Evolutionary conservation across 1,140 invertebrate species (phyloP), one percentile per base, ranked within the genome.

Genomic region (Dolichoris vasculosae): DNA sequence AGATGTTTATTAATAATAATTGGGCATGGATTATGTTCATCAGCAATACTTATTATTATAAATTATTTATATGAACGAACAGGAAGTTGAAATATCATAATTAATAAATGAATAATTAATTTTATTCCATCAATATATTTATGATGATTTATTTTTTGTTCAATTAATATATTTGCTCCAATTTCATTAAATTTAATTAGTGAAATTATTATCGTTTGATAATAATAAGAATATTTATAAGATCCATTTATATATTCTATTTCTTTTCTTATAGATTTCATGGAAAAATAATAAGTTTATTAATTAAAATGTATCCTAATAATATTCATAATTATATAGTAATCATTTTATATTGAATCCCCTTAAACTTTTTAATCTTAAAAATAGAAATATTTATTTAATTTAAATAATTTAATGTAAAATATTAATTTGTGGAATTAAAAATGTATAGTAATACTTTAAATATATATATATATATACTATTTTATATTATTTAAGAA

Each of bases 111-210:
- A 71, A 71, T 71, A 71, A 40, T 71, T 71, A 40, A 64, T 64
- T 30, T 64, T 30, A 15, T 64, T 15, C 63, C 63, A 8, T 64
- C 63, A 15, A 30, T 64, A 64, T 71, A 15, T 71, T 40, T 71
- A 20, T 71, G 69, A n/a, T 71, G 69, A 71, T 71, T 71, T 71
- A 71, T 71, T 71, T 71, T 71, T 71, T 71, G 69, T 71, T 30
- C 23, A 17, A 40, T 38, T 71, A 71, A 71, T 64, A 64, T 64
- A 32, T 30, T 30, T 8, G 63, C 63, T 64, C n/a, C n/a, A n/a
- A n/a, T n/a, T n/a, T n/a, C n/a, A n/a, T n/a, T n/a, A n/a, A n/a
- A n/a, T n/a, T n/a, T n/a, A n/a, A n/a, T n/a, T n/a, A n/a, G n/a
- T n/a, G n/a, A n/a, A n/a, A n/a, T n/a, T n/a, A n/a, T n/a, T n/a